A percentile compares a stretch with the other conserved stretches of the same genome.
These are phyloP conservation scores for Acrobeloides nanus DNA, from an alignment of 2,888 invertebrate genomes.

Conservation along the genomic window DNA sequence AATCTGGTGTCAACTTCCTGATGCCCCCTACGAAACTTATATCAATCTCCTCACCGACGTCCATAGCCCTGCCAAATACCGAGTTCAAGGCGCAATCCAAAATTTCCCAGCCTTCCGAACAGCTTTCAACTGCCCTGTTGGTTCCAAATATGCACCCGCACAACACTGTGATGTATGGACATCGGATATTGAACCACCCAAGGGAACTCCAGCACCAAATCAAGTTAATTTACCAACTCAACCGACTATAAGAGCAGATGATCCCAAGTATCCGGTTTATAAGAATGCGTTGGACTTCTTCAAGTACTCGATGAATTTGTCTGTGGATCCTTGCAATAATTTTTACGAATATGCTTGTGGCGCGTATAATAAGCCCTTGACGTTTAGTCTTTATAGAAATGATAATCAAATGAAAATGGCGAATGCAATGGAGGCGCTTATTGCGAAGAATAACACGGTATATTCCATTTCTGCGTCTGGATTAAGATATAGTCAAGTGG, in stretches of 20 bases:
- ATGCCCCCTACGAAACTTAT: constrained; percentile 19
- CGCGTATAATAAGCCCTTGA: constrained; percentile 2
- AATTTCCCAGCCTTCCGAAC: constrained; percentile 48
- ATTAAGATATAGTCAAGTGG: no score
- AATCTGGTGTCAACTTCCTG: constrained; percentile 36
- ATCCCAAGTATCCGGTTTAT: no score
- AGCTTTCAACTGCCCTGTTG: constrained; percentile 44
- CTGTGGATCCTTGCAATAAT: constrained; percentile 42
- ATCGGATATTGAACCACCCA: background rate
- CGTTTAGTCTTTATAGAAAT: no score
- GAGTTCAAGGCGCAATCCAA: constrained; percentile 34
- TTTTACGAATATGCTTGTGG: constrained; percentile 44
- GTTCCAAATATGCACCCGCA: constrained; percentile 29
- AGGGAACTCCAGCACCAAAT: no score
- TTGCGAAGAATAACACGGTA: no score
- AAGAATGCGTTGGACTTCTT: no score
- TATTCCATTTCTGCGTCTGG: no score
- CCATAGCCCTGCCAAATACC: constrained; percentile 39
- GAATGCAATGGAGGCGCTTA: no score
- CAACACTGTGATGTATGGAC: constrained; percentile 45
- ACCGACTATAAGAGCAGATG: no score
- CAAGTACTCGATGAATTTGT: no score
- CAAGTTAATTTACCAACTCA: no score
- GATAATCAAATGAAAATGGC: no score
- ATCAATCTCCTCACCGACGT: constrained; percentile 35